Conservation (phyloP, 2,888 invertebrate genomes). For the Limnephilus rhombicus region DNA sequence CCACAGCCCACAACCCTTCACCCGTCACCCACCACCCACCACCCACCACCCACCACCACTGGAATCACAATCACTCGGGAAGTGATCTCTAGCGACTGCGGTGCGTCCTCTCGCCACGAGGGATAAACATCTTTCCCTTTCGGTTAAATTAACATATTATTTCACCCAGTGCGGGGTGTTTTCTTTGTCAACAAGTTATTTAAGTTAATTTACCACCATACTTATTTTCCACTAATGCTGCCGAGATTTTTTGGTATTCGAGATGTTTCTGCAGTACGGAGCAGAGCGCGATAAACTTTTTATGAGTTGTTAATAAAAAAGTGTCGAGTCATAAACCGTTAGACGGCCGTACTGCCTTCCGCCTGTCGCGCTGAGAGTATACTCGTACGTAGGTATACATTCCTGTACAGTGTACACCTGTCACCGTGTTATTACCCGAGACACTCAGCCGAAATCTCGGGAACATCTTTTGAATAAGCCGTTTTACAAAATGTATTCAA, state of each 20-base stretch:
- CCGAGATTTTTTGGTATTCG: neutral
- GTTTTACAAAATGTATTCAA: constrained; percentile 66
- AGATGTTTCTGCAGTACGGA: neutral
- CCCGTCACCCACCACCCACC: neutral
- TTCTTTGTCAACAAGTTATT: neutral
- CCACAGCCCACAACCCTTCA: neutral
- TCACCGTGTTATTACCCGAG: constrained; percentile 50
- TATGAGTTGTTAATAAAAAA: constrained; percentile 44
- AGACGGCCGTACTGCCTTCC: constrained; percentile 2
- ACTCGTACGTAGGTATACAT: neutral
- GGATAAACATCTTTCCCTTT: neutral
- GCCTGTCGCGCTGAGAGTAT: neutral
- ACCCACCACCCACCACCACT: neutral
- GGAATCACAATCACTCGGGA: neutral
- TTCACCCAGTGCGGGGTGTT: neutral
- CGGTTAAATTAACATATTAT: neutral
- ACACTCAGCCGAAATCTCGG: constrained; percentile 60
- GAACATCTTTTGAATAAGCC: constrained; percentile 65
- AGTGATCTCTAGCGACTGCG: neutral
- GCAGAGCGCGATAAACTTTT: neutral
- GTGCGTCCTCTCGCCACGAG: neutral
- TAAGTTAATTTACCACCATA: neutral
- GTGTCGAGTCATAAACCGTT: constrained; percentile 49
- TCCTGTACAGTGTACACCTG: constrained; percentile 31
- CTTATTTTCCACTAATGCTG: neutral